Evolutionary conservation across 2,888 invertebrate species (phyloP), one percentile per base, ranked within the genome.

Genomic region (Camptogramma bilineatum): DNA sequence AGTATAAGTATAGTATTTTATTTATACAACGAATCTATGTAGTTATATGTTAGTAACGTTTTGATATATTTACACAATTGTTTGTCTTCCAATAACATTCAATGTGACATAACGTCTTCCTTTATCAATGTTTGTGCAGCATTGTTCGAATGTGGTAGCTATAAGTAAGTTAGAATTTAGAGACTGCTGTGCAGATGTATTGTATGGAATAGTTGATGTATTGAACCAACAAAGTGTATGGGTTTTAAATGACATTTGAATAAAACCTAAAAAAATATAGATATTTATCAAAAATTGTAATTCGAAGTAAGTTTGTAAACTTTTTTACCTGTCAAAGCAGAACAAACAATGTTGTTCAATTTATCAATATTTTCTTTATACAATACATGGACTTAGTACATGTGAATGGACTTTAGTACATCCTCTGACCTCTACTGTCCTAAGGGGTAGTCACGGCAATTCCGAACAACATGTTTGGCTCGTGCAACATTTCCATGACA

Each of bases 31-130:
- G 68, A 58, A 63, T 57, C 57, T 62, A 60, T 63, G 39, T 61
- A 53, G 50, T 17, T 47, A 28, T 24, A 28, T 39, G 2, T 34
- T 13, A 19, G 21, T 47, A 19, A 19, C 13, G 5, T 18, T 18
- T 19, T 18, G 19, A 19, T 19, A 19, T 19, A 18, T n/a, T 28
- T 18, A 28, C n/a, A 39, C 34, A 13, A n/a, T 34, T 51, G 52
- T 44, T 44, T 62, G 73, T 72, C 72, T 73, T 73, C 73, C 73
- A 67, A 66, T 67, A 59, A 59, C 17, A 53, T 62, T 18, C 16
- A 54, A 60, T 60, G 63, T 64, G 57, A 68, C 59, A 34, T 48
- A n/a, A 13, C 44, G 70, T 68, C 68, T 68, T 66, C 68, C 70
- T 28, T n/a, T 50, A 28, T 16, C 46, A 39, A 19, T 31, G 24